These are phyloP conservation scores for Stenotaenia linearis DNA, from an alignment of 2,888 invertebrate genomes.

Conservation along the genomic window DNA sequence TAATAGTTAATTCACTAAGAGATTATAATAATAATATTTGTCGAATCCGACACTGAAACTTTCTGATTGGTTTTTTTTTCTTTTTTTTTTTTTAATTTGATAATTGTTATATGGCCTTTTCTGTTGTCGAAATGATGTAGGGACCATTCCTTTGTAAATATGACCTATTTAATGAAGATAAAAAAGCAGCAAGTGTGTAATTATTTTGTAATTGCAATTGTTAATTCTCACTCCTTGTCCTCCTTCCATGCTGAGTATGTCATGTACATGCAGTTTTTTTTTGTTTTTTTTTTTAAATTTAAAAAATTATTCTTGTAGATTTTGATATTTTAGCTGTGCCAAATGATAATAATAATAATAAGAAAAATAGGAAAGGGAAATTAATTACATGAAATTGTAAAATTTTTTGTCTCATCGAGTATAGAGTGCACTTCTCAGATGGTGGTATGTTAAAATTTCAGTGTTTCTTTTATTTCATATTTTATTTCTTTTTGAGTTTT, in stretches of 20 bases:
- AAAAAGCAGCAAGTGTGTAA: constrained; percentile 21
- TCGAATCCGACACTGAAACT: neutral
- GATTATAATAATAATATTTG: neutral
- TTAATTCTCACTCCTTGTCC: constrained; percentile 26
- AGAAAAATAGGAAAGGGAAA: neutral
- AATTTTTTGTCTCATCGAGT: neutral
- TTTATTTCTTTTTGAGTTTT: neutral
- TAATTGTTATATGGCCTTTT: constrained; percentile 24
- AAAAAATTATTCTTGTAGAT: neutral
- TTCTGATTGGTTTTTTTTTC: neutral
- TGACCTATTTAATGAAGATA: constrained; percentile 23
- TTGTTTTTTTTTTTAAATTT: neutral
- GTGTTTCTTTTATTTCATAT: neutral
- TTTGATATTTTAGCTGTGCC: constrained; percentile 12
- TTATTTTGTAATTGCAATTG: constrained; percentile 21
- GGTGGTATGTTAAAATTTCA: neutral
- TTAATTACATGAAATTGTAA: neutral
- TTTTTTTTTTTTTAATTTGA: neutral
- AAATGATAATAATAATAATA: too few relatives aligned
- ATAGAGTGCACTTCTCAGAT: neutral
- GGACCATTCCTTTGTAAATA: constrained; percentile 26
- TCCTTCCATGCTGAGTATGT: constrained; percentile 20
- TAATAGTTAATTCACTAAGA: constrained; percentile 10
- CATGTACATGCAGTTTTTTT: neutral
- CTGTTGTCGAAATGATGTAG: constrained; percentile 19